Percentiles rank a stretch among this genome's conserved stretches.
Evolutionary conservation across 2,888 invertebrate species (phyloP).

Genomic region (Eulithis testata): DNA sequence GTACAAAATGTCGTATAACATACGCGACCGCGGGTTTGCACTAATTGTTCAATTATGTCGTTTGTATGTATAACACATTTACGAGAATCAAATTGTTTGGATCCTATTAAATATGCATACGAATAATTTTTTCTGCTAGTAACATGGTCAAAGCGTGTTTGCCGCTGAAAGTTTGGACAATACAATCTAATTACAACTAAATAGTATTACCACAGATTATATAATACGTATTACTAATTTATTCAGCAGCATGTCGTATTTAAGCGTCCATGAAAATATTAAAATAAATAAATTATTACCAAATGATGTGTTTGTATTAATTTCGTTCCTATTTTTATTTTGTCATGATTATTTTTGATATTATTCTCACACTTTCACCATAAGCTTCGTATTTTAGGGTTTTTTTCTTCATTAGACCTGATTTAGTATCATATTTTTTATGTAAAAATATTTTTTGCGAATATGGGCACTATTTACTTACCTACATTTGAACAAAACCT

Average conservation of each 20-base stretch:
- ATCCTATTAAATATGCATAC: constrained; percentile 19
- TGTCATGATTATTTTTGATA: no score
- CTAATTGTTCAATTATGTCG: constrained; percentile 71
- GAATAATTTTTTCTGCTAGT: neutral
- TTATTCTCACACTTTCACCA: no score
- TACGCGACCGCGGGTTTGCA: constrained; percentile 63
- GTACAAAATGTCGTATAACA: constrained; percentile 56
- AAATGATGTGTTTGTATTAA: no score
- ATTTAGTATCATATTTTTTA: no score
- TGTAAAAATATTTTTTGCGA: no score
- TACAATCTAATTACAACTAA: neutral
- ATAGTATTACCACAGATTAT: no score
- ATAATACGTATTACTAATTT: neutral
- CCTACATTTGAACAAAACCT: no score
- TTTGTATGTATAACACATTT: constrained; percentile 54
- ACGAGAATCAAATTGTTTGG: constrained; percentile 50
- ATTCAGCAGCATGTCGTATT: neutral
- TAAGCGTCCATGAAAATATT: neutral
- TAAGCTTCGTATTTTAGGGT: no score
- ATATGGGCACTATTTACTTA: no score
- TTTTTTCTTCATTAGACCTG: no score
- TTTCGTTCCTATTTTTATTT: no score
- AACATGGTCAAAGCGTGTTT: neutral
- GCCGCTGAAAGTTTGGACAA: neutral
- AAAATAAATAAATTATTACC: no score